Evolutionary conservation across 2,797 vertebrate species (phyloP).

Genomic region (Chrysocyon brachyurus): DNA sequence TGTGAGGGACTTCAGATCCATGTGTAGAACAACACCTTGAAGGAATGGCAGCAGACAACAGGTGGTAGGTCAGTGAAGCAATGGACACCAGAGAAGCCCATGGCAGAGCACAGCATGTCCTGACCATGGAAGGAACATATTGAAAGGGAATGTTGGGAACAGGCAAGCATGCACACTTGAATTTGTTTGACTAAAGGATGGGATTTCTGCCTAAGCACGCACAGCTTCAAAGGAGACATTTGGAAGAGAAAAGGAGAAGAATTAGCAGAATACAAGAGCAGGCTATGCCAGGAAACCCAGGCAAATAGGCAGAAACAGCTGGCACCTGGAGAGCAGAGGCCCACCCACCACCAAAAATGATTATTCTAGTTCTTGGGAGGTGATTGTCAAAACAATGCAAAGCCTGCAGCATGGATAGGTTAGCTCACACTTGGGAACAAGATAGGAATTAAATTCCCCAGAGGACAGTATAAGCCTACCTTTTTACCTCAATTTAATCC

Average conservation of each 20-base stretch:
- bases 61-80: neutral
- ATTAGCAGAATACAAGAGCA: neutral
- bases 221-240: constrained; percentile 55
- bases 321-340: constrained; percentile 25
- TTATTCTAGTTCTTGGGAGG: neutral
- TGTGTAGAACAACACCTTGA: neutral
- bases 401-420: neutral
- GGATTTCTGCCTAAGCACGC: constrained; percentile 54
- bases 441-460: neutral
- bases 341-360: neutral
- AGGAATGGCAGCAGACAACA: neutral
- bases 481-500: neutral
- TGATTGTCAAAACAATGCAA: neutral
- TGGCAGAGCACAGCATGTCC: neutral
- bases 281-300: neutral
- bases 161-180: constrained; percentile 45
- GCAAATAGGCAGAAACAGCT: constrained; percentile 15
- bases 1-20: neutral
- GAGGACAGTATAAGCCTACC: neutral
- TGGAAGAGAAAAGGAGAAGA: constrained; percentile 9
- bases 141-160: constrained; percentile 37
- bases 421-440: neutral
- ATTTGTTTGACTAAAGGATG: constrained; percentile 57
- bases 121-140: neutral
- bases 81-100: neutral